Base-by-base conservation (phyloP, 2,888 invertebrate species). In the Apamea anceps region DNA sequence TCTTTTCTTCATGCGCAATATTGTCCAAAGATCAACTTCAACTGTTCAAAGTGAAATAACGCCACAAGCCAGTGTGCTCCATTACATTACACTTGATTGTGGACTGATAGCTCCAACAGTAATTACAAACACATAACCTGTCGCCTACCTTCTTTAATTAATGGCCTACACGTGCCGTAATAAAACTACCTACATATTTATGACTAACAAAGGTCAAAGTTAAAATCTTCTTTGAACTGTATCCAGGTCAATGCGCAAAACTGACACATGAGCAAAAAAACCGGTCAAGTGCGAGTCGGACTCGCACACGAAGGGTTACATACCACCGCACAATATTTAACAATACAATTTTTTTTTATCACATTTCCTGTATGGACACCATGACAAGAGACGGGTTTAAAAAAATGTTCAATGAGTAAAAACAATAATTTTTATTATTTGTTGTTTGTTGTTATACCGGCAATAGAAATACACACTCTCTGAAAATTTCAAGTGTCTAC, bases 211-310 rank as follows among this genome's bases (percentile, higher is more conserved):
- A 81, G 84, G 83, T 68, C 78, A 68, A 77, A 60, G 25, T 45
- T 54, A 62, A 79, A 72, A 79, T 84, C n/a, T 37, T 66, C 74
- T 48, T 74, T 85, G 63, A 70, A 54, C 70, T 70, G 51, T 80
- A 4, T n/a, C 80, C 62, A 73, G 70, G 70, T 65, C 45, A 65
- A 15, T 51, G 32, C n/a, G 7, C 28, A 80, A 70, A 25, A 54
- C 57, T 65, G n/a, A n/a, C n/a, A 65, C 28, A 84, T 66, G n/a
- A 84, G n/a, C 25, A 32, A 67, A 48, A 25, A 68, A 71, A 25
- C 7, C 57, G 0, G 25, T 3, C 57, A 57, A 25, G 25, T 57
- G 12, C 57, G 4, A 57, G 12, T n/a, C 57, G 10, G 10, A 25
- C 54, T 25, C 0, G 10, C 25, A 57, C 25, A 10, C 21, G 51